Conservation (phyloP, 1,140 invertebrate genomes). For the Reticulitermes speratus region DNA sequence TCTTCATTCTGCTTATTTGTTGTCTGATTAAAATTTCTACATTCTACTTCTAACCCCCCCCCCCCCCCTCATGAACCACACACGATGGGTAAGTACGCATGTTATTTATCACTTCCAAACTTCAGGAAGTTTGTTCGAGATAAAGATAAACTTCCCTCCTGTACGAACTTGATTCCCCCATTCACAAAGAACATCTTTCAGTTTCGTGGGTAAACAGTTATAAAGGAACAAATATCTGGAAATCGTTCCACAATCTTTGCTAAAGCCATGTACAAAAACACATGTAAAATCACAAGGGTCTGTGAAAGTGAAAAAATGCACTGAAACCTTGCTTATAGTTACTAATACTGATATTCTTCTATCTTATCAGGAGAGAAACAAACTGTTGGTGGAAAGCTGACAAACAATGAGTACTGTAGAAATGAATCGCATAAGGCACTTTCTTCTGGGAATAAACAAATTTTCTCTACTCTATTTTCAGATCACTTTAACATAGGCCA, state of each 20-base stretch:
- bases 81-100: neutral
- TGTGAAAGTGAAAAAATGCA: neutral
- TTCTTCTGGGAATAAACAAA: too few species aligned
- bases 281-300: neutral
- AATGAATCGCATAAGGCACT: too few species aligned
- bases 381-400: neutral
- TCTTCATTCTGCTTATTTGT: neutral
- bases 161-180: neutral
- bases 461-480: too few species aligned
- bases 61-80: too few species aligned
- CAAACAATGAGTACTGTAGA: neutral
- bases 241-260: neutral
- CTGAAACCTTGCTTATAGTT: neutral
- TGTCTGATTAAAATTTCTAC: neutral
- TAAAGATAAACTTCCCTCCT: neutral
- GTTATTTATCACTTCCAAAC: neutral
- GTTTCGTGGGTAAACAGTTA: neutral
- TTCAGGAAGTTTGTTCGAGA: constrained; percentile 5
- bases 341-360: neutral
- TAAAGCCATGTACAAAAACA: neutral
- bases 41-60: neutral
- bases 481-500: too few species aligned
- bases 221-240: neutral
- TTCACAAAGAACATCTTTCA: neutral
- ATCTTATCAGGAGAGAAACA: neutral